Base-by-base conservation (phyloP, 53 echinoderm and acorn worm genomes). In the Luidia sarsii region DNA sequence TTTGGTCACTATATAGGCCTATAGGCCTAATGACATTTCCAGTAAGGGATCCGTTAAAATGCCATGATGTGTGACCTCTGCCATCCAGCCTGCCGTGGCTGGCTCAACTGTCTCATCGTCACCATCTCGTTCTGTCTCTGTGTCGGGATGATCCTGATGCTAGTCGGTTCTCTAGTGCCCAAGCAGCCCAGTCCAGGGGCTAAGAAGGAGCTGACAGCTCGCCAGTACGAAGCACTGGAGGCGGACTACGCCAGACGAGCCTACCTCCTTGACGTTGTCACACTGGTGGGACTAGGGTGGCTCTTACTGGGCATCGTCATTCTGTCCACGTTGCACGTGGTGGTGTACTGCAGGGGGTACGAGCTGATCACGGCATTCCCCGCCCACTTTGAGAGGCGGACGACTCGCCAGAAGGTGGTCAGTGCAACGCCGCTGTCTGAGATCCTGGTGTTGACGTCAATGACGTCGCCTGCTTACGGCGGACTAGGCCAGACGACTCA, bases 191-290 rank as follows among this genome's bases (percentile, higher is more conserved):
- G 69, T 0, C 23, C 37, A 7, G 33, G 20, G 18, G 77, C 77
- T 19, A 70, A 71, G 65, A 19, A 27, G 0, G 71, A 70, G 35
- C 62, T 86, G 60, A 60, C 87, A 21, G 87, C 87, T 11, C 36
- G 80, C 14, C 69, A 80, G 60, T 86, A 86, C 70, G 87, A 86
- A 37, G 87, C 69, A 8, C 22, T 86, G n/a, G 70, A 32, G 7
- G 7, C 20, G 22, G 1, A 60, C 34, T 86, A 66, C 38, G 66
- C 49, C 8, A 68, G 46, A 1, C 39, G 68, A n/a, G 68, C 39
- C 14, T 61, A 56, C 23, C 33, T 69, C 31, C 62, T 86, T 7
- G 87, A 86, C 48, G 21, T 80, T n/a, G 45, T 57, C 23, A 55
- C 80, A 50, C 45, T 86, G 41, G 11, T 86, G 7, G 80, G 87